Conservation (phyloP, 2,888 invertebrate genomes). For the Ernsta delagoae region DNA sequence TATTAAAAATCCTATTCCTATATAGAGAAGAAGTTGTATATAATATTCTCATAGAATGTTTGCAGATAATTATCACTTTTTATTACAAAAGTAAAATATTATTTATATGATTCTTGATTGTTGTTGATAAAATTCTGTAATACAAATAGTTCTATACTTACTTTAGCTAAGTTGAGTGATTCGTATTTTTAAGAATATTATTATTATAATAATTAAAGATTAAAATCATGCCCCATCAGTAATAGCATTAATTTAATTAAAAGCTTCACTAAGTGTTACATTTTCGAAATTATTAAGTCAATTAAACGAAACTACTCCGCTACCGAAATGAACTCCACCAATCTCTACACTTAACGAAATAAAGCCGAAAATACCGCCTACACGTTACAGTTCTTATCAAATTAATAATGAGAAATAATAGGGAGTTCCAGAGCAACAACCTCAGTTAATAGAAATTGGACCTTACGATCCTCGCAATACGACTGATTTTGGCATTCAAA, state of each 20-base stretch:
- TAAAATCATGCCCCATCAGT: too few species aligned
- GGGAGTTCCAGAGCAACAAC: constrained; percentile 47
- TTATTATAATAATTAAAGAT: too few species aligned
- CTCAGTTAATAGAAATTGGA: constrained; percentile 43
- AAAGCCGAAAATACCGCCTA: constrained; percentile 55
- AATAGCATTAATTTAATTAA: not conserved
- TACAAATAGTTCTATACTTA: too few species aligned
- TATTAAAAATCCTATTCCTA: too few species aligned
- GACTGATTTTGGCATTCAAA: constrained; percentile 54
- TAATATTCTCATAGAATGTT: too few species aligned
- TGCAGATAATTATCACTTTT: too few species aligned
- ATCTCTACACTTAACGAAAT: constrained; percentile 43
- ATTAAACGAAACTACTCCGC: constrained; percentile 1
- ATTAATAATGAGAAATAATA: constrained; percentile 80
- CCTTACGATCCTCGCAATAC: constrained; percentile 50
- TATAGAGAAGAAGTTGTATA: too few species aligned
- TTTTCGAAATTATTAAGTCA: constrained; percentile 2
- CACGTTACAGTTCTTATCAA: constrained; percentile 72
- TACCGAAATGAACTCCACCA: constrained; percentile 3
- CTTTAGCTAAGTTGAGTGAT: too few species aligned
- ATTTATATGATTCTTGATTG: too few species aligned
- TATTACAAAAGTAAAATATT: too few species aligned
- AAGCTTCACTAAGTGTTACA: not conserved
- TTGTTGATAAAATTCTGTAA: too few species aligned
- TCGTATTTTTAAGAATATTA: too few species aligned